phyloP scores from a whole-genome alignment of 2,113 vertebrate species.

The Colius striatus region DNA sequence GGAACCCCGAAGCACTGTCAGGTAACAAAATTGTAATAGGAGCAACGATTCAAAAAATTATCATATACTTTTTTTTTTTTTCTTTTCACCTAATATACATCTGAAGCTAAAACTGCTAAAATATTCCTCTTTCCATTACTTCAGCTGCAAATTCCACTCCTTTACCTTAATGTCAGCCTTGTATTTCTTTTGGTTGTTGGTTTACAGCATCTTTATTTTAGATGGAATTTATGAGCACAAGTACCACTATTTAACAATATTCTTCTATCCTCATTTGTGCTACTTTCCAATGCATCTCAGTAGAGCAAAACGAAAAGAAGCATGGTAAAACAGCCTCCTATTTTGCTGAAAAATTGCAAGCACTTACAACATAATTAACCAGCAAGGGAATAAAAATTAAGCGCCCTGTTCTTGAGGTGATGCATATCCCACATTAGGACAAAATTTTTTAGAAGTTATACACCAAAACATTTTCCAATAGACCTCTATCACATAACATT shows the following conservation, averaged over 20 bases:
- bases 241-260: background rate
- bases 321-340: background rate
- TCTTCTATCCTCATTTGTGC: background rate
- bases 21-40: background rate
- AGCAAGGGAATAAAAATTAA: constrained; percentile 45
- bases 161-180: background rate
- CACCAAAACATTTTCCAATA: background rate
- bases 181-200: background rate
- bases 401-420: background rate
- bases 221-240: background rate
- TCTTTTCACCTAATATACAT: background rate
- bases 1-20: background rate
- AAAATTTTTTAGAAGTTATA: constrained; percentile 7
- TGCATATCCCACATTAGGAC: background rate
- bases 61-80: background rate
- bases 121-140: background rate
- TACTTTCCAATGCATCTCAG: background rate
- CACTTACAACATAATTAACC: background rate
- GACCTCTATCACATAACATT: background rate
- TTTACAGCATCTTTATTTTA: background rate
- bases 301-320: background rate
- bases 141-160: background rate
- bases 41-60: background rate
- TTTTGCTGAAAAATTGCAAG: constrained; percentile 35
- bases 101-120: background rate